Conservation (phyloP, 2,113 vertebrate species). For the Oncorhynchus nerka region DNA sequence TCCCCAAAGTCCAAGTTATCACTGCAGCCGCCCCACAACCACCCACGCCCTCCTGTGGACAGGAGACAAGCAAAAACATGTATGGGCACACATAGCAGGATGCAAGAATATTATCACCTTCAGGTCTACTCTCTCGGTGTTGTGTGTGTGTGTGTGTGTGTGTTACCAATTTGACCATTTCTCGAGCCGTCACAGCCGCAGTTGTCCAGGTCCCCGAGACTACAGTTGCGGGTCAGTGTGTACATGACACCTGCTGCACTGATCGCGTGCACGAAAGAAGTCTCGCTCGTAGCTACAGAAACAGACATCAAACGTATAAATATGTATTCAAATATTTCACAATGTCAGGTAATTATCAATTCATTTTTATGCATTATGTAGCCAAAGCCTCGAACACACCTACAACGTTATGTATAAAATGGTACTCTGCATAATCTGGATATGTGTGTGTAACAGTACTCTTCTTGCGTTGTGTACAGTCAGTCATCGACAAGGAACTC, state of each 20-base stretch:
- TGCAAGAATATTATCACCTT: background rate
- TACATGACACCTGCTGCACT: slow-evolving; percentile 94
- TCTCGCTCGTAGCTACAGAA: slow-evolving; percentile 86
- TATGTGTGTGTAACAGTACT: too few relatives aligned
- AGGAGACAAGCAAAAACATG: background rate
- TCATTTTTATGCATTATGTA: background rate
- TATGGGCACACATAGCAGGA: background rate
- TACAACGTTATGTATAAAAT: too few relatives aligned
- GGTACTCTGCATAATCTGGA: too few relatives aligned
- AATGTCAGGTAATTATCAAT: background rate
- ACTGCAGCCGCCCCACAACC: slow-evolving; percentile 97
- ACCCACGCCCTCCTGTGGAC: slow-evolving; percentile 85
- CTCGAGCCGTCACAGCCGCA: slow-evolving; percentile 93
- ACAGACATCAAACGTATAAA: background rate
- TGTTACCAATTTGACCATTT: slow-evolving; percentile 84
- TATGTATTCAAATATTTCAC: background rate
- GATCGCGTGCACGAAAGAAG: slow-evolving; percentile 92
- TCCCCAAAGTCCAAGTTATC: slow-evolving; percentile 96
- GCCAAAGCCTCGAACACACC: too few relatives aligned
- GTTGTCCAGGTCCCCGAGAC: slow-evolving; percentile 90
- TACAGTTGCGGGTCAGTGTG: slow-evolving; percentile 94
- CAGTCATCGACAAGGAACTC: too few relatives aligned
- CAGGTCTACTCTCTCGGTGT: too few relatives aligned
- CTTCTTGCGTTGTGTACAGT: too few relatives aligned
- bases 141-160: background rate